Percentiles rank a stretch among this genome's conserved stretches.
Conservation (phyloP, 2,888 invertebrate genomes). For the Spilarctia lutea region DNA sequence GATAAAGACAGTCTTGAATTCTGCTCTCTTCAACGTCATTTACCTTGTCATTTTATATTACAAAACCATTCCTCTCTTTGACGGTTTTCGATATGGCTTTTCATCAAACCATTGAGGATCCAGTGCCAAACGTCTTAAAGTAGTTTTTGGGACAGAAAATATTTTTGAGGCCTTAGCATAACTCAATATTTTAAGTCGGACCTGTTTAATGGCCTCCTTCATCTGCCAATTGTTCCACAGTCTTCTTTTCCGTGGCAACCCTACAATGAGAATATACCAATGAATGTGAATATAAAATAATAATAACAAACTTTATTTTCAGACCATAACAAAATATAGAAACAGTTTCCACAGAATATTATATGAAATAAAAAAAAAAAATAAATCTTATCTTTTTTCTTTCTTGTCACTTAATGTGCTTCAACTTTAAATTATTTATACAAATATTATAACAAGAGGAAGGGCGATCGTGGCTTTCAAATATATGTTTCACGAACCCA, state of each 20-base stretch:
- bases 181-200: neutral
- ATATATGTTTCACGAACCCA: no score
- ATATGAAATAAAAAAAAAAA: no score
- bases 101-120: neutral
- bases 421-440: no score
- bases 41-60: neutral
- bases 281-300: neutral
- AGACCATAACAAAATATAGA: no score
- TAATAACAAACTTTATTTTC: neutral
- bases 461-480: no score
- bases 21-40: neutral
- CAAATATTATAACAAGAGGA: no score
- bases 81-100: neutral
- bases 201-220: slow-evolving; percentile 1
- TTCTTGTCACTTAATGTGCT: no score
- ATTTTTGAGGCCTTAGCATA: slow-evolving; percentile 1
- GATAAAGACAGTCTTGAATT: neutral
- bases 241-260: neutral
- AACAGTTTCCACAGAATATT: no score
- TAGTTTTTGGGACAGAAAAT: slow-evolving; percentile 14
- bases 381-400: no score
- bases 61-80: neutral
- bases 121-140: slow-evolving; percentile 5
- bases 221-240: slow-evolving; percentile 1
- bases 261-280: neutral